phyloP scores from a whole-genome alignment of 2,797 vertebrate species.

The Euthynnus affinis region DNA sequence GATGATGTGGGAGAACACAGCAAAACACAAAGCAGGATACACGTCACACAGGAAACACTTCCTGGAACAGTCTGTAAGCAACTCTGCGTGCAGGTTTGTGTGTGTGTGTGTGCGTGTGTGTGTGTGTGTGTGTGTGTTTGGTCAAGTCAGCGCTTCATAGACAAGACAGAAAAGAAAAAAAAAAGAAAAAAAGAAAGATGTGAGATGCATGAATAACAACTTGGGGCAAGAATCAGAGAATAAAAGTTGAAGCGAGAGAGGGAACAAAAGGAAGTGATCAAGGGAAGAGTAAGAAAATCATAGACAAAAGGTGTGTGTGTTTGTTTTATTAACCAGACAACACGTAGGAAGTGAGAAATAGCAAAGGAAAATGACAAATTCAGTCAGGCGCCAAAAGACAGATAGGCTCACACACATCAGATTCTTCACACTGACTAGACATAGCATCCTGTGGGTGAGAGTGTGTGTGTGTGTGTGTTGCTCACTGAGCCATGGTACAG shows the following conservation, averaged over 20 bases:
- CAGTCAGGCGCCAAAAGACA: background rate
- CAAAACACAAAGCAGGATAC: slow-evolving; percentile 60
- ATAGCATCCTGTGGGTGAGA: slow-evolving; percentile 25
- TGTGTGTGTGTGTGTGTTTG: slow-evolving; percentile 7
- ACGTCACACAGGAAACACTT: slow-evolving; percentile 77
- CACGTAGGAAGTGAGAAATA: background rate
- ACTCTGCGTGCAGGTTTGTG: background rate
- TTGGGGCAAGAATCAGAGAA: background rate
- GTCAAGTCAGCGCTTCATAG: slow-evolving; percentile 8
- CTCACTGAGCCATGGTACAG: slow-evolving; percentile 13
- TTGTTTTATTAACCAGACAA: background rate
- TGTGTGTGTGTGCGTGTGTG: background rate
- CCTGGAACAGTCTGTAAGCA: slow-evolving; percentile 64
- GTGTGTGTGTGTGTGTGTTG: slow-evolving; percentile 2
- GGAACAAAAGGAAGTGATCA: background rate
- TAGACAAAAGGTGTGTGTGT: background rate
- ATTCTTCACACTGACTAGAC: slow-evolving; percentile 30
- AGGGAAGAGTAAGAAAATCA: background rate
- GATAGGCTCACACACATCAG: slow-evolving; percentile 6
- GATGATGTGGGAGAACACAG: slow-evolving; percentile 25
- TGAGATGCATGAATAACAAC: background rate
- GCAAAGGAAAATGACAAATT: slow-evolving; percentile 29
- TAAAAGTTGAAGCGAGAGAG: background rate
- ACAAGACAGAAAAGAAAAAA: background rate
- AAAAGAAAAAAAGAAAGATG: background rate